These are phyloP conservation scores for Endotricha flammealis DNA, from an alignment of 2,888 invertebrate genomes.

Conservation along the genomic window DNA sequence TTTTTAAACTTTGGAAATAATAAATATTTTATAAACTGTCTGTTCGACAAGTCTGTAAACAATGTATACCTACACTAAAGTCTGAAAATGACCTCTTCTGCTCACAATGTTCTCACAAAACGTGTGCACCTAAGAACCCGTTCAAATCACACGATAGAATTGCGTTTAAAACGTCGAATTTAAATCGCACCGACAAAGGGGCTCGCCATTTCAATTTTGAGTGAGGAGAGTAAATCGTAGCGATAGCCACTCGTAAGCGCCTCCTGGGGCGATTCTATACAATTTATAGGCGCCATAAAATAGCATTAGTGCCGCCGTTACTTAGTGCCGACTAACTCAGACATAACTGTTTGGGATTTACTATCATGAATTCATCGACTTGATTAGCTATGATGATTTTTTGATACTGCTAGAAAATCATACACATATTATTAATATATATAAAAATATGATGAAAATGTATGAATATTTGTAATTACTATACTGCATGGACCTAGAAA, in stretches of 20 bases:
- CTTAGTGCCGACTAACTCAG: conserved; percentile 1
- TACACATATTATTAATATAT: too few relatives aligned
- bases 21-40: too few relatives aligned
- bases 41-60: too few relatives aligned
- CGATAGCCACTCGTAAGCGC: conserved; percentile 65
- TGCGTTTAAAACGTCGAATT: conserved; percentile 64
- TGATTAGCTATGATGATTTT: too few relatives aligned
- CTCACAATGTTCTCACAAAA: conserved; percentile 6
- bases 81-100: too few relatives aligned
- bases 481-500: too few relatives aligned
- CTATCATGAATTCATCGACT: neutral
- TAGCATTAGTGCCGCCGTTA: conserved; percentile 8
- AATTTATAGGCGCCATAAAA: conserved; percentile 65
- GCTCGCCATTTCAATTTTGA: conserved; percentile 68
- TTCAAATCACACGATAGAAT: conserved; percentile 24
- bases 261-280: conserved; percentile 67
- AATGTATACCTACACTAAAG: too few relatives aligned
- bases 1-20: too few relatives aligned
- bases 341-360: neutral
- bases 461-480: too few relatives aligned
- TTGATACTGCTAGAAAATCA: too few relatives aligned
- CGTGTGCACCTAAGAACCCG: neutral
- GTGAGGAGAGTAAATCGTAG: conserved; percentile 63
- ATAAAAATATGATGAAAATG: too few relatives aligned
- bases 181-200: conserved; percentile 63